Evolutionary conservation across 1,140 invertebrate genomes (phyloP).

Genomic region (Tetramorium parvispinum): DNA sequence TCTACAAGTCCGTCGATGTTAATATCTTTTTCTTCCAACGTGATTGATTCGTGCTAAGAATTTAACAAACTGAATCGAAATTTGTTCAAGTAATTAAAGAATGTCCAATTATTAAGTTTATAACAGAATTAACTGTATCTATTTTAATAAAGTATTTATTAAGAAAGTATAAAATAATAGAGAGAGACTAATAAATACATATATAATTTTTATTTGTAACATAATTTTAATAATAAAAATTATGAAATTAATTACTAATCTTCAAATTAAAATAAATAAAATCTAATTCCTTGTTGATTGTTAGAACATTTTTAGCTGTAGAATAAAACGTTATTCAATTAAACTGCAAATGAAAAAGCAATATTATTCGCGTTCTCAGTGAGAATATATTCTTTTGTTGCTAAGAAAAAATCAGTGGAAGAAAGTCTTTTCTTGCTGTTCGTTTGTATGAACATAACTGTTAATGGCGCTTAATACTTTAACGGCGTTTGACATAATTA

Average conservation of each 20-base stretch:
- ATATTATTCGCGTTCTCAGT: background rate
- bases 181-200: too few species aligned
- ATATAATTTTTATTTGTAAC: background rate
- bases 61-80: background rate
- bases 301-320: background rate
- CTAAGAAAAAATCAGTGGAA: background rate
- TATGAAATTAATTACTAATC: background rate
- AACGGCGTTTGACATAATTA: conserved; percentile 62
- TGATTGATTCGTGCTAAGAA: background rate
- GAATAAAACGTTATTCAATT: background rate
- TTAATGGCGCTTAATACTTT: conserved; percentile 54
- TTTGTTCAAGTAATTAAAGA: background rate
- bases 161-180: background rate
- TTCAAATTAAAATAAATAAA: background rate
- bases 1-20: conserved; percentile 33
- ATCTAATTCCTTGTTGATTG: background rate
- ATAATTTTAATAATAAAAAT: background rate
- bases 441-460: background rate
- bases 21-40: conserved; percentile 16
- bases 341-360: conserved; percentile 10
- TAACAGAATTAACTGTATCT: background rate
- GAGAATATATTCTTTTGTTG: background rate
- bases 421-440: background rate
- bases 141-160: too few species aligned
- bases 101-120: background rate